Conservation (phyloP, 2,797 vertebrate genomes). For the Syndactyla subalaris region DNA sequence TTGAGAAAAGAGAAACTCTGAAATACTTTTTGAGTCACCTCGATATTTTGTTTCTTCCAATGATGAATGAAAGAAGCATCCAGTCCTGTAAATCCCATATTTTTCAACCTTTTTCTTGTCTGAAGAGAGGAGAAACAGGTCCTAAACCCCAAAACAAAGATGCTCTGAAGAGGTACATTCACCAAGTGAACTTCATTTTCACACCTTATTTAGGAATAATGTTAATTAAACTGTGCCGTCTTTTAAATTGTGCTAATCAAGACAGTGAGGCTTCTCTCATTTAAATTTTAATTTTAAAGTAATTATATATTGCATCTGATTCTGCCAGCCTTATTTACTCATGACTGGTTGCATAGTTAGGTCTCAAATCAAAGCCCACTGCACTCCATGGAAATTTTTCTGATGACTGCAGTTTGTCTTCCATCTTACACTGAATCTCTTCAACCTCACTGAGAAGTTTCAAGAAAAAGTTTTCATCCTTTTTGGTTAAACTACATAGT, state of each 20-base stretch:
- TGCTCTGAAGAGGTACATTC: neutral
- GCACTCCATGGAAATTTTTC: neutral
- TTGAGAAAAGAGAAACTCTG: neutral
- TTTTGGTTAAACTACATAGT: neutral
- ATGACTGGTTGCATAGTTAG: neutral
- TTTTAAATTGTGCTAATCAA: neutral
- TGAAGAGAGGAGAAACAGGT: neutral
- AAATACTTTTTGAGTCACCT: neutral
- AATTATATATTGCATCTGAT: neutral
- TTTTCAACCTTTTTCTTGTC: neutral
- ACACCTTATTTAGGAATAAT: neutral
- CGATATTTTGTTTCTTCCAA: neutral
- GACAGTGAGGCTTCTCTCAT: neutral
- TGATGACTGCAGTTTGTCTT: neutral
- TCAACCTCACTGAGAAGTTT: neutral
- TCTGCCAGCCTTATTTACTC: neutral
- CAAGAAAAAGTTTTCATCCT: neutral
- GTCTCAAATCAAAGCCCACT: neutral
- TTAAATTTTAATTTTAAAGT: neutral
- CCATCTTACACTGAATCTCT: neutral
- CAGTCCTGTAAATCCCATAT: neutral
- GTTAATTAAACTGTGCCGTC: neutral
- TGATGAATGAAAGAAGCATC: neutral
- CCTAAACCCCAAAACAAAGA: neutral
- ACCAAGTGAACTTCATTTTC: neutral